Percentiles rank a stretch among this genome's conserved stretches.
Evolutionary conservation across 2,888 invertebrate genomes (phyloP).

Genomic region (Andrena hattorfiana): DNA sequence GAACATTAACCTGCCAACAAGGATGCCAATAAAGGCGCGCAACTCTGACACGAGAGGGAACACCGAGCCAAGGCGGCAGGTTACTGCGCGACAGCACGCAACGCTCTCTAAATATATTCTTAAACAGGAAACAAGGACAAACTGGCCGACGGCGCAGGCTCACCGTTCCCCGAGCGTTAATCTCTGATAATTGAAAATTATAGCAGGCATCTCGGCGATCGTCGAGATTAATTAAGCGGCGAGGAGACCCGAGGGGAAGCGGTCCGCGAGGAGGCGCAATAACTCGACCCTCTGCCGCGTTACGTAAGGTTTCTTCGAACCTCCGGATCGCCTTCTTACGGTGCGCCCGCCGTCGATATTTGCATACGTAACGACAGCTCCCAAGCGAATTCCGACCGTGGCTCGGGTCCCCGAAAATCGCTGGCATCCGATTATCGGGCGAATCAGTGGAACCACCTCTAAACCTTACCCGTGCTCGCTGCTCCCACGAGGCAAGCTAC

Average conservation of each 20-base stretch:
- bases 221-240: conserved; percentile 27
- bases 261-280: conserved; percentile 13
- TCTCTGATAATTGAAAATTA: conserved; percentile 23
- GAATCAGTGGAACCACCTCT: conserved; percentile 18
- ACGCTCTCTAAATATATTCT: not conserved
- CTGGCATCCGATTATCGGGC: conserved; percentile 38
- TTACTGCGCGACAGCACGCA: too few relatives aligned
- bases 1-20: too few relatives aligned
- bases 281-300: conserved; percentile 14
- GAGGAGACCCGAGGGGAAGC: not conserved
- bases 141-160: not conserved
- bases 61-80: too few relatives aligned
- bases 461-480: not conserved
- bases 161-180: not conserved
- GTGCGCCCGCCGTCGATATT: conserved; percentile 29
- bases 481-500: conserved; percentile 3
- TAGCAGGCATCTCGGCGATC: conserved; percentile 2
- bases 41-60: not conserved
- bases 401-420: conserved; percentile 45
- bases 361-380: conserved; percentile 52
- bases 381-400: conserved; percentile 45
- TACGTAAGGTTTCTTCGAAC: conserved; percentile 28
- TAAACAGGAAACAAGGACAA: not conserved
- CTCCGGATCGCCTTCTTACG: not conserved
- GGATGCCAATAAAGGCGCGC: conserved; percentile 3